Evolutionary conservation across 1,140 invertebrate genomes (phyloP).

Genomic region (Pogonomyrmex barbatus): DNA sequence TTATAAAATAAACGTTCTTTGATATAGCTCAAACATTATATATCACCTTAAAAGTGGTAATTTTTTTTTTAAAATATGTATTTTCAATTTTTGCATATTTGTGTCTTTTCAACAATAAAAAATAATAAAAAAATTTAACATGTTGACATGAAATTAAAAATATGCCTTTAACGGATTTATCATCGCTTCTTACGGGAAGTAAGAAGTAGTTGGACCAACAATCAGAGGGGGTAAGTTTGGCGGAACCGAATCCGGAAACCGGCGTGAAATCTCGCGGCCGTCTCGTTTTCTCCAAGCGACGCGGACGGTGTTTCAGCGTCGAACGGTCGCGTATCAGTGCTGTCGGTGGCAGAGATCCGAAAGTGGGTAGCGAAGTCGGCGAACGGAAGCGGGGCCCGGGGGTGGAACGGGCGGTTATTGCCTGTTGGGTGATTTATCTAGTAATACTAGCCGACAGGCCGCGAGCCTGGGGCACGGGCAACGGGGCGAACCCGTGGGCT

Average conservation of each 20-base stretch:
- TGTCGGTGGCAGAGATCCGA: slow-evolving; percentile 71
- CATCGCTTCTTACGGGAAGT: too few relatives aligned
- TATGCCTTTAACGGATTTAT: not conserved
- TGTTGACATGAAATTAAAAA: not conserved
- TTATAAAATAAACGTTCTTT: not conserved
- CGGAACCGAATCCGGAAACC: not conserved
- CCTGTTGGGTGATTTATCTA: slow-evolving; percentile 87
- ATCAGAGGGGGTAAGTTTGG: not conserved
- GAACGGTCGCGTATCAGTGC: slow-evolving; percentile 79
- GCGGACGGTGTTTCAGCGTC: slow-evolving; percentile 65
- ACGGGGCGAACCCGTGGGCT: slow-evolving; percentile 71
- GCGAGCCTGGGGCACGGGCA: slow-evolving; percentile 76
- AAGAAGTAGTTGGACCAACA: too few relatives aligned
- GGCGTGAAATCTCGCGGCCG: slow-evolving; percentile 68
- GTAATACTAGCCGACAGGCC: slow-evolving; percentile 86
- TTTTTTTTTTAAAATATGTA: not conserved
- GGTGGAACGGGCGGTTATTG: slow-evolving; percentile 83
- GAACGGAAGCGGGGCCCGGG: slow-evolving; percentile 56
- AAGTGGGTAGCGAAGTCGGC: slow-evolving; percentile 66
- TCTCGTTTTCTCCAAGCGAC: not conserved
- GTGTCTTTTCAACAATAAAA: not conserved
- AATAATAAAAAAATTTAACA: not conserved
- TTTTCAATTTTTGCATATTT: not conserved
- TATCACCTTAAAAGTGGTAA: not conserved
- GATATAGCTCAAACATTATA: not conserved